Base-by-base conservation (phyloP, 2,888 invertebrate species). In the Muschampia plurimacula region DNA sequence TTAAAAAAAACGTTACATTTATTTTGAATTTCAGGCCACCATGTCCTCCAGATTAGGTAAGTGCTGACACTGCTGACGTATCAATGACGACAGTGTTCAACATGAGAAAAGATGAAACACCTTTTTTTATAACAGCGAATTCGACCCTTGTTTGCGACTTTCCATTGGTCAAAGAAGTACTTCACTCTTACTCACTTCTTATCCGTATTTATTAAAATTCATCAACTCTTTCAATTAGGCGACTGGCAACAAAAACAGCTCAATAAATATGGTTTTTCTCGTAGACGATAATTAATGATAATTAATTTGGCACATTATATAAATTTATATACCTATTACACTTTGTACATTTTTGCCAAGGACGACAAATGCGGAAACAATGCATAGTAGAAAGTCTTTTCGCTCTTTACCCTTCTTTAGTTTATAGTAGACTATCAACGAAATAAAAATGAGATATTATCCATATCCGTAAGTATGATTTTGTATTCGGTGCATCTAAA, bases 21-120 rank as follows among this genome's bases (percentile, higher is more conserved):
- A 49, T n/a, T 49, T n/a, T 49, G n/a, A n/a, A 49, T 22, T 22
- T 1, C 7, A 7, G 55, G 81, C 82, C 83, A 84, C 83, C 81
- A 82, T 83, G 80, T 77, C 80, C 80, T 79, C 76, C 74, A 87
- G 88, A 88, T 88, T 83, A 89, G 87, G 87, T 89, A 87, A 85
- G 80, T n/a, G n/a, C n/a, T n/a, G n/a, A n/a, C n/a, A n/a, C n/a
- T 74, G n/a, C 13, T n/a, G 57, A 60, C 36, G 8, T 60, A 60
- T 28, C 60, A 12, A n/a, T 13, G 8, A n/a, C 60, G 7, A 36
- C 13, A 12, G 28, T 28, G 12, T 57, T 0, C 28, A 6, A 52
- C 52, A n/a, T n/a, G 13, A 1, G n/a, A n/a, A n/a, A n/a, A n/a
- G n/a, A n/a, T n/a, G n/a, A n/a, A 49, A 49, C n/a, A 49, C 5